These are phyloP conservation scores for Ptychobarbus kaznakovi DNA, from an alignment of 2,797 vertebrate species.

Conservation along the genomic window DNA sequence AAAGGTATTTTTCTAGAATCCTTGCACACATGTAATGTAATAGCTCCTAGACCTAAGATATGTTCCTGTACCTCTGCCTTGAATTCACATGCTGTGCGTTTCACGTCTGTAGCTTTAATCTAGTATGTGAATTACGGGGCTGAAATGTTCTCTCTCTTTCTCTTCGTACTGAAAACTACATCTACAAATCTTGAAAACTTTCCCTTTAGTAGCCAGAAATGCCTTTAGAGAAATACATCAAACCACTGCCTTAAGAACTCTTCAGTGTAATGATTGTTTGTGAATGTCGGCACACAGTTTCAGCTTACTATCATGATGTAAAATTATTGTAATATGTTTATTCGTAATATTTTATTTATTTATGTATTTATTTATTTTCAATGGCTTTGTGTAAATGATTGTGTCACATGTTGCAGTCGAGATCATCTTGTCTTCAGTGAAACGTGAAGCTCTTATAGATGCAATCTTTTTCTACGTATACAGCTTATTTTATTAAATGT, in stretches of 20 bases:
- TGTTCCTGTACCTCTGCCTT: slow-evolving; percentile 78
- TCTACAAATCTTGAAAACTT: slow-evolving; percentile 77
- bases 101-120: slow-evolving; percentile 90
- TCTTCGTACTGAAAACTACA: slow-evolving; percentile 67
- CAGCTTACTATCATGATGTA: slow-evolving; percentile 75
- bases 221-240: slow-evolving; percentile 90
- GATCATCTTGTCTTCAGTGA: slow-evolving; percentile 81
- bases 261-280: slow-evolving; percentile 76
- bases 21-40: slow-evolving; percentile 79
- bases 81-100: slow-evolving; percentile 84
- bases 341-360: slow-evolving; percentile 87
- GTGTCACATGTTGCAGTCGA: slow-evolving; percentile 87
- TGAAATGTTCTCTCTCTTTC: slow-evolving; percentile 71
- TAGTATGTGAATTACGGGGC: slow-evolving; percentile 86
- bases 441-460: slow-evolving; percentile 97
- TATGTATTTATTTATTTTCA: slow-evolving; percentile 99
- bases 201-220: slow-evolving; percentile 94
- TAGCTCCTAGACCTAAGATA: slow-evolving; percentile 89
- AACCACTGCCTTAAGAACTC: slow-evolving; percentile 93
- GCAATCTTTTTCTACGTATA: slow-evolving; percentile 99
- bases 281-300: slow-evolving; percentile 82
- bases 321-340: slow-evolving; percentile 94
- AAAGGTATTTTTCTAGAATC: slow-evolving; percentile 86
- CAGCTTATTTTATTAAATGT: slow-evolving; percentile 99
- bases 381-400: slow-evolving; percentile 89